Conservation (phyloP, 2,113 vertebrate genomes). For the Pedionomus torquatus region DNA sequence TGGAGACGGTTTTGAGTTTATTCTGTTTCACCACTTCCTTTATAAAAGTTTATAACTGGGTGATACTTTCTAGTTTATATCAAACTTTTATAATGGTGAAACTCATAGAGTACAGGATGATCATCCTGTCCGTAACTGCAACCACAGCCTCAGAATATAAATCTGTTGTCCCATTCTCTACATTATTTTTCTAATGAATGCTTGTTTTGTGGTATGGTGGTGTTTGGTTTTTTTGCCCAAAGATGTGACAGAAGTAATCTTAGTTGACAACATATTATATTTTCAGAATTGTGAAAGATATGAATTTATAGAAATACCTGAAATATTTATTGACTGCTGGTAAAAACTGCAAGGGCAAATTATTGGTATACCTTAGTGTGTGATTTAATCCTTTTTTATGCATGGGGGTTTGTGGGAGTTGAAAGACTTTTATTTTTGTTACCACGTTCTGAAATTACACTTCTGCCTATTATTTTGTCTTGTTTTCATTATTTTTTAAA, state of each 20-base stretch:
- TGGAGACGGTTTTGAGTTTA: conserved; percentile 10
- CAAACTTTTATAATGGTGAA: background rate
- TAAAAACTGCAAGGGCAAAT: background rate
- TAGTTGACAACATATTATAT: background rate
- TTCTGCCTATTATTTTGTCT: background rate
- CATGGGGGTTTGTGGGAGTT: background rate
- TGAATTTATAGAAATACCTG: background rate
- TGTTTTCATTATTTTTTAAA: background rate
- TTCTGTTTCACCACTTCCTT: background rate
- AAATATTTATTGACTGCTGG: background rate
- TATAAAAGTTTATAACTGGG: background rate
- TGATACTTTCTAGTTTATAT: background rate
- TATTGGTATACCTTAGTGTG: background rate
- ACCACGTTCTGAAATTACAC: background rate
- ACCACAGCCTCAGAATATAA: background rate
- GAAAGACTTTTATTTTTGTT: background rate
- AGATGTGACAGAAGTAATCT: background rate
- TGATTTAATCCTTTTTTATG: background rate
- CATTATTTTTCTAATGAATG: background rate
- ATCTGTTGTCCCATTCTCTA: background rate
- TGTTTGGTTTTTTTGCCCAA: background rate
- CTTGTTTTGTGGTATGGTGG: background rate
- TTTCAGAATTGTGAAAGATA: background rate
- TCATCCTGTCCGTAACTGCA: background rate
- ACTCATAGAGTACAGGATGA: background rate